Conservation (phyloP, 2,797 vertebrate genomes). For the Parambassis ranga region DNA sequence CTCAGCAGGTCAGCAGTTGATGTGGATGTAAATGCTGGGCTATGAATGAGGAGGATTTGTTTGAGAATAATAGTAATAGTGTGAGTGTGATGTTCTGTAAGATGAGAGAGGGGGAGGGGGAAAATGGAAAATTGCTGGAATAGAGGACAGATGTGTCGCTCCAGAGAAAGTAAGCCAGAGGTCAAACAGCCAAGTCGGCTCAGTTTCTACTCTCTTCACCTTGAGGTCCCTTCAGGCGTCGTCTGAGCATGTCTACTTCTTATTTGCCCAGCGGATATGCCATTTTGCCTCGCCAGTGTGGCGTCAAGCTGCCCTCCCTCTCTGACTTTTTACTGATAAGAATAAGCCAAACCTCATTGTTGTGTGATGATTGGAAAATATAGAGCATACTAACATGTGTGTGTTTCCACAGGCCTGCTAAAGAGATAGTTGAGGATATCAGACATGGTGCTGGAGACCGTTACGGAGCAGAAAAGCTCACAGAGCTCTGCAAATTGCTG, state of each 20-base stretch:
- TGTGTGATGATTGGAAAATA: conserved; percentile 36
- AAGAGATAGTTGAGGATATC: conserved; percentile 84
- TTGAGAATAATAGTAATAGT: neutral
- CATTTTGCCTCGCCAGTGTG: conserved; percentile 45
- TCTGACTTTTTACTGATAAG: conserved; percentile 59
- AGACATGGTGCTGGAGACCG: conserved; percentile 74
- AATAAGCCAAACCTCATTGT: conserved; percentile 30
- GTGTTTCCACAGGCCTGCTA: conserved; percentile 71
- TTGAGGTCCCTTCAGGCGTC: conserved; percentile 31
- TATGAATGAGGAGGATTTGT: neutral
- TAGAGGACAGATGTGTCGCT: conserved; percentile 47
- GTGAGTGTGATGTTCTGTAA: neutral
- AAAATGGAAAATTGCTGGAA: conserved; percentile 33
- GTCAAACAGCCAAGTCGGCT: conserved; percentile 40
- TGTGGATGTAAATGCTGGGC: neutral
- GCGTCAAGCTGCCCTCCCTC: conserved; percentile 35
- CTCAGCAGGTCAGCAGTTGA: neutral
- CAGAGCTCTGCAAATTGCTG: conserved; percentile 83
- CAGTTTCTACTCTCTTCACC: conserved; percentile 49
- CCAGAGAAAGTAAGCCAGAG: conserved; percentile 47
- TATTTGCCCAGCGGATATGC: conserved; percentile 57
- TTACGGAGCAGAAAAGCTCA: conserved; percentile 82
- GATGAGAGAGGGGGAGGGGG: neutral
- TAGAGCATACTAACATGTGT: conserved; percentile 22
- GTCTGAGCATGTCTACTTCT: conserved; percentile 24